These are phyloP conservation scores for Microcebus ravelobensis DNA, from an alignment of 2,113 vertebrate species.

Conservation along the genomic window DNA sequence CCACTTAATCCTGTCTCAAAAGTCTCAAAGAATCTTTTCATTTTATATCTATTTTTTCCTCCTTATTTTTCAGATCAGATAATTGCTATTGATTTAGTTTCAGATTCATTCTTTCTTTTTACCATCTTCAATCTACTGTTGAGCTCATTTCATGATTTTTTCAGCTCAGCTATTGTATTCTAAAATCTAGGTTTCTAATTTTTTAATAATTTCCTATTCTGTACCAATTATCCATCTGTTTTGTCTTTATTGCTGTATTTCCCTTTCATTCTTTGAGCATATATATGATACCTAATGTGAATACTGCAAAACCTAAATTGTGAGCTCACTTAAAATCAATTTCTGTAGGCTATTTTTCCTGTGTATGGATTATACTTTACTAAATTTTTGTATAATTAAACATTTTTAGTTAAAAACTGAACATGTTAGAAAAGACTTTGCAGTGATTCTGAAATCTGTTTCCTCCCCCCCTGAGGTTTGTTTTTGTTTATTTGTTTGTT, in stretches of 20 bases:
- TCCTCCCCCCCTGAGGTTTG: background rate
- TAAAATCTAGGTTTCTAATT: background rate
- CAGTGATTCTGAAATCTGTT: background rate
- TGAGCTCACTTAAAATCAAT: background rate
- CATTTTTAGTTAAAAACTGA: background rate
- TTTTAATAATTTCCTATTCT: background rate
- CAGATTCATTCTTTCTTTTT: background rate
- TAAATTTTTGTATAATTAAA: background rate
- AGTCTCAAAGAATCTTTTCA: background rate
- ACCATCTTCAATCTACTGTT: background rate
- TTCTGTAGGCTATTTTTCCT: background rate
- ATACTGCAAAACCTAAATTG: background rate
- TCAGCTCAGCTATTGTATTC: background rate
- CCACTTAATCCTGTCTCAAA: background rate
- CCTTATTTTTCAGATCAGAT: background rate
- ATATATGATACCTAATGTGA: background rate
- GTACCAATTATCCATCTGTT: background rate
- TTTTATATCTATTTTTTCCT: background rate
- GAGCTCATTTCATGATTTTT: background rate
- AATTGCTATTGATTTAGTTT: conserved; percentile 6
- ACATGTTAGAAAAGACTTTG: background rate
- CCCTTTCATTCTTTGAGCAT: background rate
- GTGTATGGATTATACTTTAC: background rate
- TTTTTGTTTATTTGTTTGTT: background rate
- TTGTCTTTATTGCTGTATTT: background rate